A percentile compares a stretch with the other conserved stretches of the same genome.
These are phyloP conservation scores for Leptinotarsa tumamoca DNA, from an alignment of 2,888 invertebrate species.

Conservation along the genomic window DNA sequence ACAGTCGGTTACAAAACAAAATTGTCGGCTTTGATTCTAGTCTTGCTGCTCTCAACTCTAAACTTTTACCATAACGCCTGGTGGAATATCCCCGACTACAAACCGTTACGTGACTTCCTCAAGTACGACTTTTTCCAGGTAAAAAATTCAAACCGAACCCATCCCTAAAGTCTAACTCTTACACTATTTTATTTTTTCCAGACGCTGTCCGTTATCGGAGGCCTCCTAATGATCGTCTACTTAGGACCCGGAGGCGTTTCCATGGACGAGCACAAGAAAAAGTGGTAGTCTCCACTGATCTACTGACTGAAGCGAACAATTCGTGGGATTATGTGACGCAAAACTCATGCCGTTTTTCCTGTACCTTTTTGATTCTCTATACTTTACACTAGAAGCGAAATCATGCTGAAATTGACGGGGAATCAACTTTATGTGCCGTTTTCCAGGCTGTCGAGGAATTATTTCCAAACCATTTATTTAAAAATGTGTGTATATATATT, in stretches of 20 bases:
- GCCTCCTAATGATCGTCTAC: constrained; percentile 97
- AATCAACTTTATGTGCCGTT: constrained; percentile 29
- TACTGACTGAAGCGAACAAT: constrained; percentile 39
- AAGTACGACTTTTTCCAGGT: constrained; percentile 99
- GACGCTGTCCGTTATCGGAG: constrained; percentile 98
- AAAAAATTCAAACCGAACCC: constrained; percentile 46
- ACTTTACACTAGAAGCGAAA: not conserved
- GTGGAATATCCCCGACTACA: constrained; percentile 96
- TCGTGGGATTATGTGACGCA: constrained; percentile 31
- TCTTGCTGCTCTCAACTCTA: constrained; percentile 86
- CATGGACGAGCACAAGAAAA: constrained; percentile 99
- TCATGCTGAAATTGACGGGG: constrained; percentile 18
- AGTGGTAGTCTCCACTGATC: constrained; percentile 77
- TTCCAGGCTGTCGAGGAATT: constrained; percentile 22
- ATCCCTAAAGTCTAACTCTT: too few relatives aligned
- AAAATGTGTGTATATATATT: constrained; percentile 37
- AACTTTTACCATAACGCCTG: constrained; percentile 99
- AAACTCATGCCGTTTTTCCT: constrained; percentile 32
- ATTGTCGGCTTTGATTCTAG: constrained; percentile 93
- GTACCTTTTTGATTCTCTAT: constrained; percentile 23
- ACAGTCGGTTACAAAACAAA: constrained; percentile 99
- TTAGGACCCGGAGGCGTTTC: constrained; percentile 98
- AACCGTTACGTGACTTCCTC: constrained; percentile 97
- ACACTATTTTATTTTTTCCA: constrained; percentile 70
- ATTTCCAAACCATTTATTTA: constrained; percentile 30